A percentile compares a stretch with the other conserved stretches of the same genome.
phyloP scores from a whole-genome alignment of 2,113 vertebrate species.

The Neofelis nebulosa region DNA sequence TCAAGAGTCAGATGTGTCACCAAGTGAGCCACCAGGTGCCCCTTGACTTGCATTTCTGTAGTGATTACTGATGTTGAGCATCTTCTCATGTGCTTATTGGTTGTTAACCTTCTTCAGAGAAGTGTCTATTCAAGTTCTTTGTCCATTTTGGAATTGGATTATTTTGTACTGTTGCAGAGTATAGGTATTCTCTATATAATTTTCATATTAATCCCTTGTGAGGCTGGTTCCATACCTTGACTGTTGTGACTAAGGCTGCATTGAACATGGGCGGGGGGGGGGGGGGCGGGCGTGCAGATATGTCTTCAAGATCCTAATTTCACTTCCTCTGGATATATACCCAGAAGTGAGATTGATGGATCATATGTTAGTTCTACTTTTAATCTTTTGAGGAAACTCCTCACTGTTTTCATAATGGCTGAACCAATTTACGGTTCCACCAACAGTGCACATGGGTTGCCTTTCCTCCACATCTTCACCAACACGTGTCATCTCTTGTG shows the following conservation, averaged over 20 bases:
- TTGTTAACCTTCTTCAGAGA: too few relatives aligned
- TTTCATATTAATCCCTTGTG: too few relatives aligned
- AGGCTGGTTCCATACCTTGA: too few relatives aligned
- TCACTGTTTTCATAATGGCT: neutral
- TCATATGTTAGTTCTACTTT: neutral
- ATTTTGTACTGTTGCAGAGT: too few relatives aligned
- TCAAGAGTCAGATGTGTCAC: too few relatives aligned
- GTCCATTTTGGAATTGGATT: too few relatives aligned
- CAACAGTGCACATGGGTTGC: neutral
- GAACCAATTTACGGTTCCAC: neutral
- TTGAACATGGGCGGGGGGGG: neutral
- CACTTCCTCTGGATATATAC: neutral
- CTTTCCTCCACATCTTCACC: neutral
- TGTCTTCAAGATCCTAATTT: neutral
- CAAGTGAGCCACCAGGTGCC: too few relatives aligned
- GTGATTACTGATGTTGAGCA: too few relatives aligned
- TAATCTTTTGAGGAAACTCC: neutral
- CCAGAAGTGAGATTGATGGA: neutral
- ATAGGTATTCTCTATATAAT: too few relatives aligned
- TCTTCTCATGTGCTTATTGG: too few relatives aligned
- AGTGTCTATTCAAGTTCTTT: too few relatives aligned
- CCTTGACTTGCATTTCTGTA: too few relatives aligned
- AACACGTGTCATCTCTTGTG: neutral
- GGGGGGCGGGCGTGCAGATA: neutral
- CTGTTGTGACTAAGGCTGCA: neutral